Conservation (phyloP, 2,113 vertebrate species). For the Hippocampus barbouri region DNA sequence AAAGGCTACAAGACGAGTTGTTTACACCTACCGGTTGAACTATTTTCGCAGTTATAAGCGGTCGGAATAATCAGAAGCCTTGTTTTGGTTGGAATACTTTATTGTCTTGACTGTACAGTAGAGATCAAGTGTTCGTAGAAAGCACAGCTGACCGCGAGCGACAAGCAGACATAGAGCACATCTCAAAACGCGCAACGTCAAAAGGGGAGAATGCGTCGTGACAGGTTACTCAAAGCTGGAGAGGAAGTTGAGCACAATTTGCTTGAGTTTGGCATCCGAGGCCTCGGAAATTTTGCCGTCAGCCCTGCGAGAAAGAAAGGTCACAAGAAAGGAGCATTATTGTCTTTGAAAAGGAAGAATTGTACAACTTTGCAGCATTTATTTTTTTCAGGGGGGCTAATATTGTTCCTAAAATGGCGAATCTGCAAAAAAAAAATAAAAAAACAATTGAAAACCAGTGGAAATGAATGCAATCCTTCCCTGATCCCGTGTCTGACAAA, state of each 20-base stretch:
- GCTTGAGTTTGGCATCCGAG: slow-evolving; percentile 86
- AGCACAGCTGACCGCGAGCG: slow-evolving; percentile 35
- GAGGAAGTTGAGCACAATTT: slow-evolving; percentile 85
- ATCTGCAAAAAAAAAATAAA: not conserved
- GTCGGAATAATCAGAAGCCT: not conserved
- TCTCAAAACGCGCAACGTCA: slow-evolving; percentile 24
- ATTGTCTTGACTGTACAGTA: slow-evolving; percentile 68
- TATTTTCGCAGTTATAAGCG: too few relatives aligned
- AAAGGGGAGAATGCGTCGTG: not conserved
- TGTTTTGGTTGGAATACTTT: slow-evolving; percentile 54
- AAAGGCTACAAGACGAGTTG: too few relatives aligned
- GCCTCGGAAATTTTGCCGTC: slow-evolving; percentile 91
- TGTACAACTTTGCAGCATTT: not conserved
- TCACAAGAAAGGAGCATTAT: not conserved
- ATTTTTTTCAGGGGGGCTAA: not conserved
- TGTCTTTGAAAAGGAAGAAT: not conserved
- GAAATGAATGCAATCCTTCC: too few relatives aligned
- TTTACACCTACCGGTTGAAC: too few relatives aligned
- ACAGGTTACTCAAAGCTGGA: slow-evolving; percentile 59
- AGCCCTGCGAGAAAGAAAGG: slow-evolving; percentile 63
- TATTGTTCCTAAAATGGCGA: not conserved
- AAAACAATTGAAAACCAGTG: not conserved
- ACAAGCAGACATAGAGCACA: slow-evolving; percentile 34
- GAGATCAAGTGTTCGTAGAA: slow-evolving; percentile 60
- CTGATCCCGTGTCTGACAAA: slow-evolving; percentile 4